Percentiles rank a stretch among this genome's conserved stretches.
Evolutionary conservation across 2,888 invertebrate genomes (phyloP).

Genomic region (Mellilla xanthometata): DNA sequence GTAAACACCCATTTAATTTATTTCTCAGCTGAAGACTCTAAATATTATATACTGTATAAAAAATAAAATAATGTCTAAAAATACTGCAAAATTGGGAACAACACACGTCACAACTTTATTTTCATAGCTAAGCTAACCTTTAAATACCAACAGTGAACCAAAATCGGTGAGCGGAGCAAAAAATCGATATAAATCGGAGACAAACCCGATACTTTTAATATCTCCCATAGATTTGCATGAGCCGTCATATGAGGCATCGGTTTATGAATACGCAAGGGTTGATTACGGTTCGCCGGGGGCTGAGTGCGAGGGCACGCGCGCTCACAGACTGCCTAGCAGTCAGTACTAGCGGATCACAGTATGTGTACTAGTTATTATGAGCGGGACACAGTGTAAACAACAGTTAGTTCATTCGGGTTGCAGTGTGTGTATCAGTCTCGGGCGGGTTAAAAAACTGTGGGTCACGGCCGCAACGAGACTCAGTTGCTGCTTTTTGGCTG

Average conservation of each 20-base stretch:
- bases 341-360: conserved; percentile 1
- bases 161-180: neutral
- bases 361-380: conserved; percentile 6
- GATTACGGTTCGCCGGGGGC: conserved; percentile 45
- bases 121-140: no score
- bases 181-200: conserved; percentile 19
- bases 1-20: neutral
- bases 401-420: no score
- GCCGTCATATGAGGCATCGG: conserved; percentile 48
- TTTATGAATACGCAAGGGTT: conserved; percentile 78
- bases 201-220: conserved; percentile 19
- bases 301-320: conserved; percentile 54
- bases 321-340: conserved; percentile 16
- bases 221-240: conserved; percentile 28
- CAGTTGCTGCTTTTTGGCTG: conserved; percentile 64
- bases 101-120: no score
- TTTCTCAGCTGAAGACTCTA: no score
- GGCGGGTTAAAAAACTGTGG: conserved; percentile 68
- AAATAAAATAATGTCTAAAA: no score
- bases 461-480: conserved; percentile 53
- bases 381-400: conserved; percentile 34
- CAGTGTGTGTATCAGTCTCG: conserved; percentile 1
- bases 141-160: neutral
- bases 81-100: no score
- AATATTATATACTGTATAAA: no score